A percentile compares a stretch with the other conserved stretches of the same genome.
Evolutionary conservation across 2,113 vertebrate species (phyloP).

Genomic region (Nibea albiflora): DNA sequence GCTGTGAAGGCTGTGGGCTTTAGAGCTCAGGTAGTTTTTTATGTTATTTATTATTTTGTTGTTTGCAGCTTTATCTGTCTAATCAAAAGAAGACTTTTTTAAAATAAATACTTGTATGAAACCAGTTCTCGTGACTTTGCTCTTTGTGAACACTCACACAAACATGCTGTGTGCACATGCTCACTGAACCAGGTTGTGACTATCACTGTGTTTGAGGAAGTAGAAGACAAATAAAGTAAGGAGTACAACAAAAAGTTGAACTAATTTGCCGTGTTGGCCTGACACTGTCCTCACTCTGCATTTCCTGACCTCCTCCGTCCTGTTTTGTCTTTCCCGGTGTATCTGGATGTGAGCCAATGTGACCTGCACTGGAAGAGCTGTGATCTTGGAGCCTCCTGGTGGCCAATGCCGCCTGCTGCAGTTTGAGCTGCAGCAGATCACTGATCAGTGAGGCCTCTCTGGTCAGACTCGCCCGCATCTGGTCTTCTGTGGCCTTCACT

Average conservation of each 20-base stretch:
- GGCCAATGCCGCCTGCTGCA: conserved; percentile 36
- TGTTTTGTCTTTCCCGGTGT: background rate
- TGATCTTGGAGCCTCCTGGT: conserved; percentile 26
- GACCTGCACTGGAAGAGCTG: background rate
- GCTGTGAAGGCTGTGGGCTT: background rate
- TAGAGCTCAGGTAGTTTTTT: background rate
- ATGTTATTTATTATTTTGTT: conserved; percentile 4
- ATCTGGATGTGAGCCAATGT: background rate
- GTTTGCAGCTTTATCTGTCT: background rate
- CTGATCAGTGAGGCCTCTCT: conserved; percentile 46
- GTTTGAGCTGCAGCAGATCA: conserved; percentile 62
- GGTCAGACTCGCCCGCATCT: conserved; percentile 48
- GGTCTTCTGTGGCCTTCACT: conserved; percentile 44
- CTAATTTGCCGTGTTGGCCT: background rate
- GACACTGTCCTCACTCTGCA: background rate
- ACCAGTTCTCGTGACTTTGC: background rate
- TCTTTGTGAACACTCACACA: background rate
- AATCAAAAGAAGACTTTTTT: background rate
- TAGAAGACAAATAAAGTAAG: background rate
- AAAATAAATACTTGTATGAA: conserved; percentile 37
- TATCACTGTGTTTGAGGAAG: background rate
- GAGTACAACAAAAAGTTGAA: background rate
- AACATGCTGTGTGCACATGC: background rate
- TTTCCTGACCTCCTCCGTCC: conserved; percentile 4
- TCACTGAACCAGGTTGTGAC: background rate